A percentile compares a stretch with the other conserved stretches of the same genome.
These are phyloP conservation scores for Myodes glareolus DNA, from an alignment of 2,113 vertebrate species.

Conservation along the genomic window DNA sequence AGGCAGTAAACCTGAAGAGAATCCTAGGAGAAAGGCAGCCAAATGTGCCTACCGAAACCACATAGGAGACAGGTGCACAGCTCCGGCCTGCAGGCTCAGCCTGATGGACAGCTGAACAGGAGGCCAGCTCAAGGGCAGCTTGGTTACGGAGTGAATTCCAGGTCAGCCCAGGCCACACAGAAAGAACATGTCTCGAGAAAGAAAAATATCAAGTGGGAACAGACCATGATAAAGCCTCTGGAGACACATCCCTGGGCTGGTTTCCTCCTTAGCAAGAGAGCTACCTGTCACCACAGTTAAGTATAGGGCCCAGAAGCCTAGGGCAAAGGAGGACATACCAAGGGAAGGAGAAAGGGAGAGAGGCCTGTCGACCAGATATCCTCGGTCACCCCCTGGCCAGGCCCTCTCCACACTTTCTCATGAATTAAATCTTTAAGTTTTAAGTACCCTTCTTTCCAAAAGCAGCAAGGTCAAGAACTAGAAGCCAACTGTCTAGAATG, in stretches of 20 bases:
- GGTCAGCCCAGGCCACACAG: neutral
- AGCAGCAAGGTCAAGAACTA: neutral
- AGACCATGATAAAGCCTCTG: neutral
- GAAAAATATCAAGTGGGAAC: neutral
- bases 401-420: neutral
- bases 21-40: neutral
- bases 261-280: neutral
- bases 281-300: neutral
- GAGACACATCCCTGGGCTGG: neutral
- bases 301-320: neutral
- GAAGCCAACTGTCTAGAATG: neutral
- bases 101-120: no score
- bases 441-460: slow-evolving; percentile 6
- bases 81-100: neutral
- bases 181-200: neutral
- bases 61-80: neutral
- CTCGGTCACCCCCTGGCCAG: neutral
- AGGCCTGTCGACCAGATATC: neutral
- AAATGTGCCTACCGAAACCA: neutral
- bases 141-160: neutral
- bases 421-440: neutral
- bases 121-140: neutral
- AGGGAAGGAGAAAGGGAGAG: neutral
- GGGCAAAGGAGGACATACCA: neutral
- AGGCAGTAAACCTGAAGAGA: neutral